A percentile compares a stretch with the other conserved stretches of the same genome.
Evolutionary conservation across 2,797 vertebrate species (phyloP).

Genomic region (Myotis planiceps): DNA sequence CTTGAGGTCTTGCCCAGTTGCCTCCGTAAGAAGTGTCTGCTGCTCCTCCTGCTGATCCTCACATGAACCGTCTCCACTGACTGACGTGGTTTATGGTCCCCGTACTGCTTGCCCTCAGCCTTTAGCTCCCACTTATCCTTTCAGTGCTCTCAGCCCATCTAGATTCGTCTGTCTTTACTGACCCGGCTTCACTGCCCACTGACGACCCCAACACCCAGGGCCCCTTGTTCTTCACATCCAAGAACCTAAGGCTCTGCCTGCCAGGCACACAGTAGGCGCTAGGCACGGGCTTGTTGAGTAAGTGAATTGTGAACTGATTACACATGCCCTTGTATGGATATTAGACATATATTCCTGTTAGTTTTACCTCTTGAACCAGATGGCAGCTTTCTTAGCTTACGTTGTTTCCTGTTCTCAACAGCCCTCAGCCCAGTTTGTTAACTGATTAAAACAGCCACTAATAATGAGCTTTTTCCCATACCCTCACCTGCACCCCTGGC

Average conservation of each 20-base stretch:
- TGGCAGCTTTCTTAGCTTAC: background rate
- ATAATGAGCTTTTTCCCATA: background rate
- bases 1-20: background rate
- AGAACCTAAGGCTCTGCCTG: background rate
- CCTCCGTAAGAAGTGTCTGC: background rate
- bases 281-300: background rate
- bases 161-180: background rate
- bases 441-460: background rate
- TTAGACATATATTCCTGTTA: background rate
- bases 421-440: background rate
- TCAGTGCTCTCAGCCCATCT: background rate
- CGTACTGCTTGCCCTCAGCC: background rate
- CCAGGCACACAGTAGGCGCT: background rate
- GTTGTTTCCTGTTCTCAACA: background rate
- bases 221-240: background rate
- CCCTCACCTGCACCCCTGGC: too few relatives aligned
- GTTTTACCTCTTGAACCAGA: background rate
- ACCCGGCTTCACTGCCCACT: background rate
- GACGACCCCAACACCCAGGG: background rate
- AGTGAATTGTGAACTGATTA: background rate
- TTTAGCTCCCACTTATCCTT: background rate
- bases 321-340: background rate
- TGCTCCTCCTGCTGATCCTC: too few relatives aligned
- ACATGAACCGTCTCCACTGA: background rate
- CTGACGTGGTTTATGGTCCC: background rate